Percentiles rank a stretch among this genome's conserved stretches.
Evolutionary conservation across 1,140 invertebrate species (phyloP).

Genomic region (Meloidogyne exigua): DNA sequence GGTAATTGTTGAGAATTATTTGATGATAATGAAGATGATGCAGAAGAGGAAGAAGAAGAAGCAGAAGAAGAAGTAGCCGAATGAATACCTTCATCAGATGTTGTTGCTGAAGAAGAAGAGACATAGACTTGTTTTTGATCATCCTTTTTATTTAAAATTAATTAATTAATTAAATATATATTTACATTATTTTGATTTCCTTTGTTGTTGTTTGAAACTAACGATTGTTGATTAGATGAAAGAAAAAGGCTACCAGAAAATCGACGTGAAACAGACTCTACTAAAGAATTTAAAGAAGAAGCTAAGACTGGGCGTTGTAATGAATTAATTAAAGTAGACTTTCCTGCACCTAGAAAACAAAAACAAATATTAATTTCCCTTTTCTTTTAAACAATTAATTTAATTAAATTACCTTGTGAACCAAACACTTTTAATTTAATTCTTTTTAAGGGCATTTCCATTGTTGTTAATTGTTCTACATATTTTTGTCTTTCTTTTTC

Average conservation of each 20-base stretch:
- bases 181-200: background rate
- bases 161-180: too few species aligned
- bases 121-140: background rate
- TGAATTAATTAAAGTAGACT: slow-evolving; percentile 74
- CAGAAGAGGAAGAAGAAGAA: slow-evolving; percentile 18
- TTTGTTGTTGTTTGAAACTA: background rate
- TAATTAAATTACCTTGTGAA: background rate
- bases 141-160: too few species aligned
- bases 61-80: slow-evolving; percentile 31
- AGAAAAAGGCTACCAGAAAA: slow-evolving; percentile 55
- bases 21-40: background rate
- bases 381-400: too few species aligned
- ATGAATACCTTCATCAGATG: slow-evolving; percentile 47
- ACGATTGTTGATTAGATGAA: slow-evolving; percentile 3
- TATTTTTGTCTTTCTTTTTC: slow-evolving; percentile 70
- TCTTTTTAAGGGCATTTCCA: slow-evolving; percentile 70
- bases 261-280: slow-evolving; percentile 57
- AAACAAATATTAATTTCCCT: too few species aligned
- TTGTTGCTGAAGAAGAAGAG: slow-evolving; percentile 18
- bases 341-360: slow-evolving; percentile 70
- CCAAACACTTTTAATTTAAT: slow-evolving; percentile 78
- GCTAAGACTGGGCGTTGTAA: slow-evolving; percentile 66
- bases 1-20: slow-evolving; percentile 5
- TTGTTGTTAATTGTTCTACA: slow-evolving; percentile 74
- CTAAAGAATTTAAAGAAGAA: slow-evolving; percentile 42